These are phyloP conservation scores for Ichneumon xanthorius DNA, from an alignment of 2,888 invertebrate species.

Conservation along the genomic window DNA sequence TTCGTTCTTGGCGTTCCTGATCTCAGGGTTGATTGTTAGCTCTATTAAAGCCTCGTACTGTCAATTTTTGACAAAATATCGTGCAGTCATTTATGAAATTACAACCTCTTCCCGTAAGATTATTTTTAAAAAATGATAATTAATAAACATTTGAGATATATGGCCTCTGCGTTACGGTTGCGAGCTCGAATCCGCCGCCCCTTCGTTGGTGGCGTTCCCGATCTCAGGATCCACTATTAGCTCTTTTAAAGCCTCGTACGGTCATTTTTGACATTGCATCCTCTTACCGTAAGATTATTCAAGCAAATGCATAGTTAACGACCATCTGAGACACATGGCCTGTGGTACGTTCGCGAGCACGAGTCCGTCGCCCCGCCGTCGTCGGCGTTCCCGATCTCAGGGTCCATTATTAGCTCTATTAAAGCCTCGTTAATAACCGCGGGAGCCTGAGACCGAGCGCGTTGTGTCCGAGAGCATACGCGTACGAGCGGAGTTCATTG, in stretches of 20 bases:
- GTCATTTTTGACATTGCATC: no score
- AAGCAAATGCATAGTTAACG: no score
- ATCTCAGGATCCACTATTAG: constrained; percentile 65
- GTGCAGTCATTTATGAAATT: no score
- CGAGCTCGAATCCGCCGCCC: constrained; percentile 35
- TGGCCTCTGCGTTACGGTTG: neutral
- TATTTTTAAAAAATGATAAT: no score
- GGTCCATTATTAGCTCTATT: constrained; percentile 66
- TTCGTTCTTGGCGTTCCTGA: constrained; percentile 48
- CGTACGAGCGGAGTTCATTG: constrained; percentile 46
- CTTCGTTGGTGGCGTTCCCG: constrained; percentile 48
- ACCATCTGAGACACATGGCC: no score
- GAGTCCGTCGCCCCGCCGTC: constrained; percentile 50
- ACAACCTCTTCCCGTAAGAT: no score
- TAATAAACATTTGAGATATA: no score
- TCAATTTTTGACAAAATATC: no score
- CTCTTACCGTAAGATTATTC: no score
- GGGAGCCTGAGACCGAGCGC: constrained; percentile 48
- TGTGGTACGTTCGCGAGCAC: constrained; percentile 3
- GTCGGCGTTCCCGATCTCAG: constrained; percentile 55
- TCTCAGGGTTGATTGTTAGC: constrained; percentile 64
- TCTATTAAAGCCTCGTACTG: constrained; percentile 51
- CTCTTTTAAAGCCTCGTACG: constrained; percentile 50
- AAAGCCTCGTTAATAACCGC: constrained; percentile 63
- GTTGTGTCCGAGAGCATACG: constrained; percentile 41